Evolutionary conservation across 2,888 invertebrate species (phyloP).

Genomic region (Dinocampus coccinellae): DNA sequence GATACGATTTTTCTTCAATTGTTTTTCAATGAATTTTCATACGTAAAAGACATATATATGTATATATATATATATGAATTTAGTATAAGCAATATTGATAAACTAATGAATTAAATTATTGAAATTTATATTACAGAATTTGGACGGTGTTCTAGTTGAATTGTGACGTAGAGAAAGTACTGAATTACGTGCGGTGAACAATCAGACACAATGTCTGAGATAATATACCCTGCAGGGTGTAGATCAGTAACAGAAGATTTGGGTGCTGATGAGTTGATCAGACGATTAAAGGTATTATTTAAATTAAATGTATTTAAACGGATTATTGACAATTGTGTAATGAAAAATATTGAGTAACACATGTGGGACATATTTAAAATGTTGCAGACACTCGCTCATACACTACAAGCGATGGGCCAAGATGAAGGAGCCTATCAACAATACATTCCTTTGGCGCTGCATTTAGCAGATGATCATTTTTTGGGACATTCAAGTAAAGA

Average conservation of each 20-base stretch:
- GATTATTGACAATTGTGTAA: not conserved
- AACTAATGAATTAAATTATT: not conserved
- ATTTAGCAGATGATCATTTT: constrained; percentile 94
- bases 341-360: not conserved
- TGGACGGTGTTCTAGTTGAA: constrained; percentile 65
- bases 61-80: too few species aligned
- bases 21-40: not conserved
- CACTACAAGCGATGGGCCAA: constrained; percentile 95
- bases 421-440: constrained; percentile 95
- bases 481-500: constrained; percentile 90
- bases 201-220: constrained; percentile 80
- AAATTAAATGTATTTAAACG: not conserved
- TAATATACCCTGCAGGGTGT: constrained; percentile 95
- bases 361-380: constrained; percentile 20
- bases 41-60: too few species aligned
- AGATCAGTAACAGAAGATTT: constrained; percentile 95
- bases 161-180: constrained; percentile 47
- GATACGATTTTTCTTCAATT: constrained; percentile 21
- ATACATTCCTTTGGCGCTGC: constrained; percentile 91
- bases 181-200: constrained; percentile 15
- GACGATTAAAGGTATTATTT: constrained; percentile 85
- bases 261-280: constrained; percentile 94
- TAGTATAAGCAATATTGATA: too few species aligned
- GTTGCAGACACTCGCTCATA: constrained; percentile 87
- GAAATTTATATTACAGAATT: constrained; percentile 58